Evolutionary conservation across 1,140 invertebrate species (phyloP).

Genomic region (Drosophila subobscura): DNA sequence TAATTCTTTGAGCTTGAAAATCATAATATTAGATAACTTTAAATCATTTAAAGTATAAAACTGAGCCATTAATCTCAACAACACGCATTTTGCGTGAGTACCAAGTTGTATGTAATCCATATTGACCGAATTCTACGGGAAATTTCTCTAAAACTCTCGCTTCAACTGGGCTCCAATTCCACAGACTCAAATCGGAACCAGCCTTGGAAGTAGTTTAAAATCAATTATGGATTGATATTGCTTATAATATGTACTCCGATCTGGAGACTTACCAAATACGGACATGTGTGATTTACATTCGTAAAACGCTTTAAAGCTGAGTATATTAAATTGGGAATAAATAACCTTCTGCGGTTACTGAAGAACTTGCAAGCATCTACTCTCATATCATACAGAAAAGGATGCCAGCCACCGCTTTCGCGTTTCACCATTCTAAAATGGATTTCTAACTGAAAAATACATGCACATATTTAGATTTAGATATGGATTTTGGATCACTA

Average conservation of each 20-base stretch:
- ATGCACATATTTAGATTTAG: no score
- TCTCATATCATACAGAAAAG: conserved; percentile 34
- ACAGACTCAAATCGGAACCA: conserved; percentile 1
- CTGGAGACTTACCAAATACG: conserved; percentile 14
- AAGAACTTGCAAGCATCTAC: conserved; percentile 44
- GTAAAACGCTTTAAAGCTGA: conserved; percentile 12
- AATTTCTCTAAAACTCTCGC: conserved; percentile 18
- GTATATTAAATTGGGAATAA: conserved; percentile 33
- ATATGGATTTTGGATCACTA: background rate
- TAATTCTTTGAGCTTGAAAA: background rate
- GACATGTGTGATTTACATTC: conserved; percentile 42
- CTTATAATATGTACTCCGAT: no score
- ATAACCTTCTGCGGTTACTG: conserved; percentile 1
- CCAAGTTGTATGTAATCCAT: conserved; percentile 23
- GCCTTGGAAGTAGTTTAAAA: conserved; percentile 3
- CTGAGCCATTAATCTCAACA: conserved; percentile 21
- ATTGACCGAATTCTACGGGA: conserved; percentile 34
- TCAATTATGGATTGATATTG: no score
- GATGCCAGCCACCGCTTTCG: conserved; percentile 49
- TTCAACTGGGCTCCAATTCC: conserved; percentile 15
- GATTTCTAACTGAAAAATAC: background rate
- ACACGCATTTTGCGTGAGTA: conserved; percentile 3
- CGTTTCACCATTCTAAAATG: conserved; percentile 23
- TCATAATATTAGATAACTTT: background rate
- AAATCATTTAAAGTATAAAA: conserved; percentile 15